Base-by-base conservation (phyloP, 2,888 invertebrate species). In the Stenodera caucasica region DNA sequence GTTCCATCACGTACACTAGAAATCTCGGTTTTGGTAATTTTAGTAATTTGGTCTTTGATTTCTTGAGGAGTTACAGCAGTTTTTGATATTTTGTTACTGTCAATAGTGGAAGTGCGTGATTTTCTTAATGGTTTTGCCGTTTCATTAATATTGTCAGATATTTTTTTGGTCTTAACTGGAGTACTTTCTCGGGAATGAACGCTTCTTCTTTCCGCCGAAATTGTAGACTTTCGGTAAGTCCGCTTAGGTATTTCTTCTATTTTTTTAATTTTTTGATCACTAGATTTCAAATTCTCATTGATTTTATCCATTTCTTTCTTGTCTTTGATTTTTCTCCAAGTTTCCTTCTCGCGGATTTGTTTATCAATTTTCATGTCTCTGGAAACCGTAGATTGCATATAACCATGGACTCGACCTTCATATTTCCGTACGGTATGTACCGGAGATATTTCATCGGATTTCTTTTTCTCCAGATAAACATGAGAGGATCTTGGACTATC, bases 351-450 rank as follows among this genome's bases (percentile, higher is more conserved):
- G 61, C 49, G 55, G 12, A 30, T 23, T 21, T 57, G 53, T 64
- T 73, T 80, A 11, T 82, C 84, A 45, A 82, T 80, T 72, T 85
- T 85, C 74, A 84, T 79, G 70, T 82, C 82, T 65, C 85, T 78
- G 0, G 86, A 84, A 45, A 86, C 72, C 23, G 86, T 86, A 0
- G 86, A 85, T 65, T 83, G 84, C 86, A 86, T 86, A 66, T 86
- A 86, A 49, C 85, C 83, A 70, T 81, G 82, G 21, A 77, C 68
- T 55, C 75, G 67, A 26, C 56, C 70, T 49, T 77, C 76, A 58
- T 71, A 70, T 69, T 77, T 78, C 50, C 67, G 72, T 4, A 65
- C 54, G 45, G 64, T 63, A 12, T 66, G 67, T 21, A 59, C 49
- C 11, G 68, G 67, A 57, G 58, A 58, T 49, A 7, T 52, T 30